Percentiles rank a stretch among this genome's conserved stretches.
These are phyloP conservation scores for Dunckerocampus dactyliophorus DNA, from an alignment of 2,113 vertebrate species.

Conservation along the genomic window DNA sequence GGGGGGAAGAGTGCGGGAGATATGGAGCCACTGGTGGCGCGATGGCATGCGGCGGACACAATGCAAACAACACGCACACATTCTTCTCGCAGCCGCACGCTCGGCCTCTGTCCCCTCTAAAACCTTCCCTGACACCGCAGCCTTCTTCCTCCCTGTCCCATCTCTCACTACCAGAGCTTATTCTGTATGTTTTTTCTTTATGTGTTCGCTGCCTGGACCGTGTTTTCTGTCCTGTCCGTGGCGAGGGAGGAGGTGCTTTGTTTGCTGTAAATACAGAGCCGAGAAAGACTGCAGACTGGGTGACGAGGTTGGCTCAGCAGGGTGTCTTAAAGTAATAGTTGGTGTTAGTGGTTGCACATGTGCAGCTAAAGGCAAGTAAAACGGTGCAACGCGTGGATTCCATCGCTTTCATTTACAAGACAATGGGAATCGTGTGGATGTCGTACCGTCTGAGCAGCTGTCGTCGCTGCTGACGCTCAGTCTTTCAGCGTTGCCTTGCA, in stretches of 20 bases:
- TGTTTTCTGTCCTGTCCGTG: conserved; percentile 44
- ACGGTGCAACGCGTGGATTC: no score
- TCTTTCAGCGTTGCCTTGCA: conserved; percentile 84
- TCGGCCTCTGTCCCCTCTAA: conserved; percentile 22
- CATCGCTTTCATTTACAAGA: no score
- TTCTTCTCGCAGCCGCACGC: conserved; percentile 57
- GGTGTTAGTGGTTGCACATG: not conserved
- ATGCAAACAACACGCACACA: conserved; percentile 59
- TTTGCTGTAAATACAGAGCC: conserved; percentile 52
- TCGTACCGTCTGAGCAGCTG: conserved; percentile 91
- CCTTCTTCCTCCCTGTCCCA: conserved; percentile 41
- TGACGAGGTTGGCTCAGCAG: conserved; percentile 49
- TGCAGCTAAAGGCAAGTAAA: no score
- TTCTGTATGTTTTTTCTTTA: conserved; percentile 24
- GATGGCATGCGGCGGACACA: conserved; percentile 64
- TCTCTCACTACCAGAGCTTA: conserved; percentile 25
- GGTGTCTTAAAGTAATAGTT: conserved; percentile 51
- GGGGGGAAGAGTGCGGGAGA: conserved; percentile 58
- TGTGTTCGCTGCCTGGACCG: conserved; percentile 18
- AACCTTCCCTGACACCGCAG: conserved; percentile 48
- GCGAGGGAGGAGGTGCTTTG: conserved; percentile 9
- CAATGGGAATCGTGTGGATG: not conserved
- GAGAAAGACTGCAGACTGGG: conserved; percentile 55
- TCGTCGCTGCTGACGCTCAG: conserved; percentile 97
- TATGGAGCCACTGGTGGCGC: conserved; percentile 59